phyloP scores from a whole-genome alignment of 1,140 invertebrate genomes.

The Pachyrhynchus sulphureomaculatus region DNA sequence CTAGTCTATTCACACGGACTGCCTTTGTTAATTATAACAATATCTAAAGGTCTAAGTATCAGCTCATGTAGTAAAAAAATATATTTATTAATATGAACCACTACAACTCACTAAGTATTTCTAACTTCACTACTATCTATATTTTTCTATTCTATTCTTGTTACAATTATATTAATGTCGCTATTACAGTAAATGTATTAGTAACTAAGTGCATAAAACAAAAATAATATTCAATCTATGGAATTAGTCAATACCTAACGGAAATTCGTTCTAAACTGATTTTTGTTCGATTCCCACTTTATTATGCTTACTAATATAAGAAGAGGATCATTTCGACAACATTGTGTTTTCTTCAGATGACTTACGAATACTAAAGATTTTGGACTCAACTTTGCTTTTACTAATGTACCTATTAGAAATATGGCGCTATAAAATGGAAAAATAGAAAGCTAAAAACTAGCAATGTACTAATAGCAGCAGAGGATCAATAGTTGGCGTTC shows the following conservation, averaged over 20 bases:
- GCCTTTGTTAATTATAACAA: slow-evolving; percentile 5
- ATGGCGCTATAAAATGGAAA: no score
- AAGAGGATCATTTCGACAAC: no score
- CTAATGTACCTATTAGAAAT: no score
- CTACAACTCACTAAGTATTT: background rate
- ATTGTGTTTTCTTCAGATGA: no score
- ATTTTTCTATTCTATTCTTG: slow-evolving; percentile 28
- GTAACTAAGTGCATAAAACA: background rate
- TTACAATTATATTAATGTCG: slow-evolving; percentile 20
- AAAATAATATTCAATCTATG: background rate
- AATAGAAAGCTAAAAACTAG: no score
- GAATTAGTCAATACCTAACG: no score
- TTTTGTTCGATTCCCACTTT: no score
- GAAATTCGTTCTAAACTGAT: background rate
- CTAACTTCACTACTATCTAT: slow-evolving; percentile 26
- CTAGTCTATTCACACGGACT: slow-evolving; percentile 17
- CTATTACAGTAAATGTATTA: slow-evolving; percentile 33
- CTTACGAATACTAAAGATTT: no score
- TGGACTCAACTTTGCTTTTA: no score
- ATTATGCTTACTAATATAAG: no score
- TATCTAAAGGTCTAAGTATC: slow-evolving; percentile 6
- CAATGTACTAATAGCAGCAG: no score
- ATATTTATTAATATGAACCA: background rate
- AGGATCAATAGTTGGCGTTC: no score
- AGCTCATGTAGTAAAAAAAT: background rate